Percentiles rank a stretch among this genome's conserved stretches.
Conservation (phyloP, 2,888 invertebrate genomes). For the Caenorhabditis drosophilae region DNA sequence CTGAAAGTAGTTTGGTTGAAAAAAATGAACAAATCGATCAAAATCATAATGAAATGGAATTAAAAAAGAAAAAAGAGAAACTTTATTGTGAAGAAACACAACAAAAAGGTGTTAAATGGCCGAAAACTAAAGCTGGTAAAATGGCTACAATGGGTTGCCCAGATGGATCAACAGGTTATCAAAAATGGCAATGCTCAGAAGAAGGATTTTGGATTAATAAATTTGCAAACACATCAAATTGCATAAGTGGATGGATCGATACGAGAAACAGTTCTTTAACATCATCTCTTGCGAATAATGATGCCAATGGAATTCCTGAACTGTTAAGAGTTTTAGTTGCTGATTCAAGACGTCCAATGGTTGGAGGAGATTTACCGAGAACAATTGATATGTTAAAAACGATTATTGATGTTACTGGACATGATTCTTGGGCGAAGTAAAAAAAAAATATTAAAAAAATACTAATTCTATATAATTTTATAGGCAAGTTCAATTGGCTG, state of each 20-base stretch:
- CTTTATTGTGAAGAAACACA: constrained; percentile 16
- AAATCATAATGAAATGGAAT: background rate
- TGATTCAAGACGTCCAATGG: constrained; percentile 40
- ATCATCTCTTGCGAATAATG: constrained; percentile 9
- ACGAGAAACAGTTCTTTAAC: constrained; percentile 12
- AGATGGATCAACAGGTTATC: constrained; percentile 29
- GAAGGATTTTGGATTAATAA: constrained; percentile 47
- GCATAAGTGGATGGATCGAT: constrained; percentile 36
- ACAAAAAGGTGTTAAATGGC: constrained; percentile 28
- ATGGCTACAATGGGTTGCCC: constrained; percentile 19
- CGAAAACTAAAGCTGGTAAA: constrained; percentile 21
- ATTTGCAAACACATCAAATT: constrained; percentile 36
- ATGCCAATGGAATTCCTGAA: constrained; percentile 38
- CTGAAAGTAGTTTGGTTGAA: constrained; percentile 13
- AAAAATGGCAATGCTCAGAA: constrained; percentile 48
- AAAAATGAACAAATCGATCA: constrained; percentile 13
- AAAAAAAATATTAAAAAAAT: no score
- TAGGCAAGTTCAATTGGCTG: constrained; percentile 5
- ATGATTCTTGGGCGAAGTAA: constrained; percentile 29
- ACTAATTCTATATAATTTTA: no score
- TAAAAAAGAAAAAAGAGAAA: constrained; percentile 9
- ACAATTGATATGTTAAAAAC: constrained; percentile 38
- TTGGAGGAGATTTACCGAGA: constrained; percentile 54
- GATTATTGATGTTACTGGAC: constrained; percentile 18
- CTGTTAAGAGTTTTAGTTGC: constrained; percentile 26